Base-by-base conservation (phyloP, 2,888 invertebrate species). In the Theodoxus fluviatilis region DNA sequence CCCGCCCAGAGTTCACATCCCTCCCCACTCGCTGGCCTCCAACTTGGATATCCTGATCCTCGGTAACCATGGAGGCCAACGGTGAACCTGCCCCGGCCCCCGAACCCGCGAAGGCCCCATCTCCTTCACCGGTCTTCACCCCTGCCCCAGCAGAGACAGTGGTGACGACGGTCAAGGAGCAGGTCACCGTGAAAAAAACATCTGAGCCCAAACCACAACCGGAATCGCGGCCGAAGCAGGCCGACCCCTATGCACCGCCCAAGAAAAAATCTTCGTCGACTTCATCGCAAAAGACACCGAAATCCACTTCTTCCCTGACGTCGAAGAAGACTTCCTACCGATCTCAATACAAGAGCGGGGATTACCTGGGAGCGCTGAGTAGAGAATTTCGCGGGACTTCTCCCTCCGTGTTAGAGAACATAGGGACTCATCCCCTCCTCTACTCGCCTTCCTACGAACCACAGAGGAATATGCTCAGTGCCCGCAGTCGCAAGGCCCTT, bases 341-440 rank as follows among this genome's bases (percentile, higher is more conserved):
- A 15, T 69, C 70, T 4, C 57, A 71, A 28, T 59, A 71, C n/a
- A 73, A 73, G 18, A 70, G 74, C 63, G 69, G 71, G n/a, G 71
- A 74, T 65, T 70, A 73, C 28, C 69, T 76, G 15, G 69, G 74
- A 7, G 74, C 73, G 52, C 66, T 82, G 67, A 74, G 69, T 63
- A 74, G 80, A 52, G 81, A 81, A 43, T 82, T 81, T 71, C 75
- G 81, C 49, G 81, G 82, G 57, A 80, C 80, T 22, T 82, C 80
- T 69, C 83, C 82, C 33, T 76, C 79, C 35, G 83, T 83, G 18
- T 72, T 83, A 61, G 82, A 83, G 73, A 79, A 78, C 63, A 83
- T 83, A 49, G 79, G 81, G 18, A 77, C 77, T 9, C 82, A 83
- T 61, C 76, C 76, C 0, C 70, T 77, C n/a, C 66, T 76, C 43